Evolutionary conservation across 2,797 vertebrate species (phyloP).

Genomic region (Argyrosomus regius): DNA sequence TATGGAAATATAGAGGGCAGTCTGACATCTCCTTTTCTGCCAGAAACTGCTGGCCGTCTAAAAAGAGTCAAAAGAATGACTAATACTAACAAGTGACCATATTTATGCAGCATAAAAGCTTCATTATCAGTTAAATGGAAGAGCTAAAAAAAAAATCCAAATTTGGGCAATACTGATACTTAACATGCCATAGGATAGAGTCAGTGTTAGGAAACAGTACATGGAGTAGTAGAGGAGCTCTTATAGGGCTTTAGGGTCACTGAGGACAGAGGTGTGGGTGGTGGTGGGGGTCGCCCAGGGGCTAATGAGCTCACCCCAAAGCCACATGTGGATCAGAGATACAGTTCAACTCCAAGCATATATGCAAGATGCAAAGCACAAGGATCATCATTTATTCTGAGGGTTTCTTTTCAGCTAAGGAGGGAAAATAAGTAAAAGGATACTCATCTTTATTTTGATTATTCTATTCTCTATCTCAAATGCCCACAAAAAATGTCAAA

Average conservation of each 20-base stretch:
- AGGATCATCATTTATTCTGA: background rate
- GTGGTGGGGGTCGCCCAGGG: slow-evolving; percentile 37
- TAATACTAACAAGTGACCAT: background rate
- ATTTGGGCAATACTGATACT: slow-evolving; percentile 5
- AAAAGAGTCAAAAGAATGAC: slow-evolving; percentile 42
- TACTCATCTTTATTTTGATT: background rate
- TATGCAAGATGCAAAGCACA: background rate
- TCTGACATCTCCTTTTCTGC: slow-evolving; percentile 36
- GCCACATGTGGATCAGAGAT: slow-evolving; percentile 58
- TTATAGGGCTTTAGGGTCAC: slow-evolving; percentile 55
- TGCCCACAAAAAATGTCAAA: background rate
- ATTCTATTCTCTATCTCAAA: background rate
- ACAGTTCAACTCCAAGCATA: slow-evolving; percentile 24
- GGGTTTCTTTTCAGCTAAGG: slow-evolving; percentile 2
- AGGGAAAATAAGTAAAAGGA: background rate
- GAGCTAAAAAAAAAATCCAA: slow-evolving; percentile 11
- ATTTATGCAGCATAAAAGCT: slow-evolving; percentile 7
- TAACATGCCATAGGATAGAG: background rate
- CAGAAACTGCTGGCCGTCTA: slow-evolving; percentile 3
- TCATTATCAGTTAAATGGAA: slow-evolving; percentile 3
- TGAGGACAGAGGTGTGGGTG: slow-evolving; percentile 73
- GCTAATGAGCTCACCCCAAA: slow-evolving; percentile 61
- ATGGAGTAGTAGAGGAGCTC: slow-evolving; percentile 43
- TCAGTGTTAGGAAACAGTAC: background rate
- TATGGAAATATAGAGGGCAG: slow-evolving; percentile 44